A percentile compares a stretch with the other conserved stretches of the same genome.
Conservation (phyloP, 2,888 invertebrate genomes). For the Leucophora obtusa region DNA sequence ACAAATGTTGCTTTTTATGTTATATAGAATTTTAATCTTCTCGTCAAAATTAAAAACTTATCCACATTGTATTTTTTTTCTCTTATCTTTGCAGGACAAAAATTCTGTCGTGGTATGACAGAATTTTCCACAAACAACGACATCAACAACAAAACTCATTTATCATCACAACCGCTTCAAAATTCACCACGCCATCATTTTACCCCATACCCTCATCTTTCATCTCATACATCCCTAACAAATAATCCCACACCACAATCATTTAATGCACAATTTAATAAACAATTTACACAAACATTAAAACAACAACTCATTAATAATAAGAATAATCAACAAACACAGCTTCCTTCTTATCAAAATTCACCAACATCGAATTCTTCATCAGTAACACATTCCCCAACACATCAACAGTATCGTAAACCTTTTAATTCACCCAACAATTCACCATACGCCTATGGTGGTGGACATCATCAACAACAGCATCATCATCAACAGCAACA, state of each 20-base stretch:
- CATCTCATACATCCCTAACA: constrained; percentile 58
- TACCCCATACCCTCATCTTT: constrained; percentile 56
- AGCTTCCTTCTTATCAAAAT: constrained; percentile 64
- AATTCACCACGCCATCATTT: constrained; percentile 73
- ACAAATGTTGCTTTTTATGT: not conserved
- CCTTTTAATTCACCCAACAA: constrained; percentile 77
- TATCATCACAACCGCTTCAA: constrained; percentile 76
- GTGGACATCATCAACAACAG: constrained; percentile 34
- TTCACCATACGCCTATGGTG: constrained; percentile 70
- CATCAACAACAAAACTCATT: constrained; percentile 76
- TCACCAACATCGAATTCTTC: constrained; percentile 67
- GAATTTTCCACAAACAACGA: constrained; percentile 78
- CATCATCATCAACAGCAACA: constrained; percentile 66
- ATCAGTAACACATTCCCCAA: constrained; percentile 72
- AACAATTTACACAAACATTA: constrained; percentile 67
- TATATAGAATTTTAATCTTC: too few relatives aligned
- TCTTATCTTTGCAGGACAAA: constrained; percentile 73
- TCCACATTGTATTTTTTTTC: constrained; percentile 16
- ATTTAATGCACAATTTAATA: constrained; percentile 66
- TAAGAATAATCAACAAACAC: constrained; percentile 69
- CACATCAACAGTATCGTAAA: constrained; percentile 72
- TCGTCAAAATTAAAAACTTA: too few relatives aligned
- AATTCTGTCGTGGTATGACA: constrained; percentile 79
- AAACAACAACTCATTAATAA: constrained; percentile 69
- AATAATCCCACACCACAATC: constrained; percentile 63